phyloP scores from a whole-genome alignment of 2,113 vertebrate genomes.

The Thalassarche chlororhynchos region DNA sequence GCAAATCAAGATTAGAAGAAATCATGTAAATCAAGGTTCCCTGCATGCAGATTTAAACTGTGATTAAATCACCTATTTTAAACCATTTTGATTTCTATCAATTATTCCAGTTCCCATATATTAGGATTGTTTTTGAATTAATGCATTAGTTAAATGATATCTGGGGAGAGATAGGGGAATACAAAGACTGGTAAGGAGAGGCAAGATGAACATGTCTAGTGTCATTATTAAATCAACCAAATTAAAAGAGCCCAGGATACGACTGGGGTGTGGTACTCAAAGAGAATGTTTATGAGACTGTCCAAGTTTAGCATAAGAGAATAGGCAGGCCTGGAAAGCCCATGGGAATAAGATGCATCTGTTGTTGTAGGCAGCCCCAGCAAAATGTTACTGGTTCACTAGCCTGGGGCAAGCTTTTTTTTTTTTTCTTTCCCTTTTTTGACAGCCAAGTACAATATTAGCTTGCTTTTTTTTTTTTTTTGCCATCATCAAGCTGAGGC shows the following conservation, averaged over 20 bases:
- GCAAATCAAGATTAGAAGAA: background rate
- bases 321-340: constrained; percentile 5
- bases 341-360: constrained; percentile 5
- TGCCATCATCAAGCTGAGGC: background rate
- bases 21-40: background rate
- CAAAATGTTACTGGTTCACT: constrained; percentile 52
- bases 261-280: background rate
- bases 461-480: background rate
- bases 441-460: constrained; percentile 46
- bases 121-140: background rate
- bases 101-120: background rate
- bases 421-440: background rate
- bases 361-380: constrained; percentile 25
- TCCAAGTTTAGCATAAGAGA: constrained; percentile 51
- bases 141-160: background rate
- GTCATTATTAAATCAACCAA: background rate
- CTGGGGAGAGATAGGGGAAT: background rate
- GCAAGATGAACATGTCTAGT: background rate
- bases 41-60: background rate
- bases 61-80: background rate
- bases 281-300: background rate
- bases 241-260: background rate
- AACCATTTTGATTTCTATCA: background rate
- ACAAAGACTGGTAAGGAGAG: background rate
- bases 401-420: constrained; percentile 27